Percentiles rank a stretch among this genome's conserved stretches.
These are phyloP conservation scores for Larimichthys crocea DNA, from an alignment of 2,113 vertebrate genomes.

Conservation along the genomic window DNA sequence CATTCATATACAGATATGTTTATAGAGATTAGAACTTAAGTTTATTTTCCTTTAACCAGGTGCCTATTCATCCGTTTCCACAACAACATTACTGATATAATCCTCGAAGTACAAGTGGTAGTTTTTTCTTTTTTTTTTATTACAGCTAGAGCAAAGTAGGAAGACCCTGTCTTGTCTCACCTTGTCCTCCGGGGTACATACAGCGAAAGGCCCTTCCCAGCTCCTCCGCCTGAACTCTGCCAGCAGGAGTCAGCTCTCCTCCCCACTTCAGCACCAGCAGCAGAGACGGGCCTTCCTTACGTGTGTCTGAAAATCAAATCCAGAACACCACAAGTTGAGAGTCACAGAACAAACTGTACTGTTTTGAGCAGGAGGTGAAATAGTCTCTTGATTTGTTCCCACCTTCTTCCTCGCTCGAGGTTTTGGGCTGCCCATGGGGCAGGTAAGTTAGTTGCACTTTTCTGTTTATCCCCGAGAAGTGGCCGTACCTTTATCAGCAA, in stretches of 20 bases:
- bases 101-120: background rate
- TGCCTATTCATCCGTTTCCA: background rate
- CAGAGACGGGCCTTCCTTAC: constrained; percentile 88
- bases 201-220: constrained; percentile 97
- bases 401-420: constrained; percentile 96
- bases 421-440: constrained; percentile 93
- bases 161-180: constrained; percentile 76
- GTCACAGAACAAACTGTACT: background rate
- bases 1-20: too few relatives aligned
- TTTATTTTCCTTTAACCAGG: background rate
- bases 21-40: background rate
- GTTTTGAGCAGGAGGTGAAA: background rate
- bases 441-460: constrained; percentile 98
- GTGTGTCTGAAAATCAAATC: constrained; percentile 80
- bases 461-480: constrained; percentile 99
- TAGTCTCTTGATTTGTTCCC: constrained; percentile 3
- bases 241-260: constrained; percentile 95
- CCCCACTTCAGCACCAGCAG: constrained; percentile 98
- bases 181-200: constrained; percentile 99
- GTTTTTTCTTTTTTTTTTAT: background rate
- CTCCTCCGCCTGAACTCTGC: constrained; percentile 96
- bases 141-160: background rate
- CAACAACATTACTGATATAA: background rate
- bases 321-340: background rate
- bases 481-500: constrained; percentile 98